These are phyloP conservation scores for Oryctolagus cuniculus DNA, from an alignment of 2,113 vertebrate species.

Conservation along the genomic window mOryCun1.1 NC_091442.1:2778001-2778500, in stretches of 20 bases:
- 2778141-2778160: not conserved
- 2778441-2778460: slow-evolving; percentile 74
- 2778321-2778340: slow-evolving; percentile 56
- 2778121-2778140: not conserved
- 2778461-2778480: slow-evolving; percentile 70
- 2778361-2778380: not conserved
- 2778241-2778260: slow-evolving; percentile 21
- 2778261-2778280: slow-evolving; percentile 74
- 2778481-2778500: not conserved
- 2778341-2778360: slow-evolving; percentile 65
- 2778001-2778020: slow-evolving; percentile 37
- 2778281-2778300: slow-evolving; percentile 55
- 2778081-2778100: slow-evolving; percentile 29
- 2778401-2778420: slow-evolving; percentile 74
- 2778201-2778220: not conserved
- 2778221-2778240: slow-evolving; percentile 77
- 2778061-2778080: not conserved
- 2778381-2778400: not conserved
- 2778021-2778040: not conserved
- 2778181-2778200: slow-evolving; percentile 38
- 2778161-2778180: not conserved
- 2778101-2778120: not conserved
- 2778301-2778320: slow-evolving; percentile 20
- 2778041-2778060: not conserved
- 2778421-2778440: slow-evolving; percentile 72